Evolutionary conservation across 2,797 vertebrate species (phyloP).

Genomic region (Sitta carolinensis): DNA sequence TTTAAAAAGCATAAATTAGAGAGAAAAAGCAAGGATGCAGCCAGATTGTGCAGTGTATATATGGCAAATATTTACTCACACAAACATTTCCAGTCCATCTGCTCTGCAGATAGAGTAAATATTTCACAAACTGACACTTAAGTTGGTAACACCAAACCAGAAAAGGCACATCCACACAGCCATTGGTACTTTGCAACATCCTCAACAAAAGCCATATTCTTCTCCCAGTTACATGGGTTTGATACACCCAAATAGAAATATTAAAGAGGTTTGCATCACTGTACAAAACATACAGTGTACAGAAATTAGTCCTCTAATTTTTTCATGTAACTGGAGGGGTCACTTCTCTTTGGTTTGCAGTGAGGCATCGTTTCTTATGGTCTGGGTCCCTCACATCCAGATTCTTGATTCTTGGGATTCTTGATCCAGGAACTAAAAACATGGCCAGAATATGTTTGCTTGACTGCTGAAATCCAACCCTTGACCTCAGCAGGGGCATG

Average conservation of each 20-base stretch:
- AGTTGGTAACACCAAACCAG: slow-evolving; percentile 38
- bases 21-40: slow-evolving; percentile 42
- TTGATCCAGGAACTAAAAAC: neutral
- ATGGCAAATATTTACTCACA: slow-evolving; percentile 69
- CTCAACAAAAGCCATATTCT: neutral
- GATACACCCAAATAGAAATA: neutral
- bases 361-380: neutral
- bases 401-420: neutral
- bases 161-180: neutral
- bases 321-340: fast-evolving
- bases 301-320: neutral
- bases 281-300: neutral
- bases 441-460: neutral
- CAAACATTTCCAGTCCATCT: slow-evolving; percentile 64
- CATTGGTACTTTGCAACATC: neutral
- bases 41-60: slow-evolving; percentile 60
- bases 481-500: neutral
- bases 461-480: neutral
- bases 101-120: slow-evolving; percentile 61
- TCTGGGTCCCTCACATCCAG: neutral
- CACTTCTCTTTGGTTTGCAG: neutral
- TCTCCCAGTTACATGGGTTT: neutral
- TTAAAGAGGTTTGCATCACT: fast-evolving
- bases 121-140: slow-evolving; percentile 49
- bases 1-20: slow-evolving; percentile 58